Evolutionary conservation across 2,888 invertebrate species (phyloP), one percentile per base, ranked within the genome.

Genomic region (Trichopria drosophilae): DNA sequence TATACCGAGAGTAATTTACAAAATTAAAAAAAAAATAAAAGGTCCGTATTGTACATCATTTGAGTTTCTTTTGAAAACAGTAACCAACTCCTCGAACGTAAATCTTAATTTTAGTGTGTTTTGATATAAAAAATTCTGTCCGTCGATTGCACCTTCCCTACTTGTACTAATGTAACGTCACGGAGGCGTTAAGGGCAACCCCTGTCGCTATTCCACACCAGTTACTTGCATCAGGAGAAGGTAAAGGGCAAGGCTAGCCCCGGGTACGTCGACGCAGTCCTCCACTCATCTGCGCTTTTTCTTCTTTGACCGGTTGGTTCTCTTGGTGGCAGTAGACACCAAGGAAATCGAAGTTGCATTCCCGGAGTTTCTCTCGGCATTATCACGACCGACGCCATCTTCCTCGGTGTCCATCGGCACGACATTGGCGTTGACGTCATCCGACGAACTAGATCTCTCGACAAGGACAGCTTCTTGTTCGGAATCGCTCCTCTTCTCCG

Each of bases 281-380:
- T 75, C 71, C 66, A 75, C 75, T 75, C 75, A 75, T 75, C 75
- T 75, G 51, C 71, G 73, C 60, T 69, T 73, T 67, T 75, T 75
- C 55, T 73, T 75, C 57, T 70, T 74, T 34, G 68, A 71, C 48
- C 70, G 64, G 53, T 58, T 65, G 60, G 61, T 60, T 24, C 46
- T 39, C 59, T 73, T 75, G 29, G 59, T 34, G 46, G 60, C 51
- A 55, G 39, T 49, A 13, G 55, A 36, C 9, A 29, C 35, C 9
- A 39, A 18, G 23, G 36, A 23, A 22, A 39, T 26, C 10, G 37
- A 28, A 4, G 19, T 12, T 16, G 13, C 24, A 3, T 12, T 13
- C 3, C 41, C 26, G 6, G 35, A 29, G 13, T 34, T 48, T 6
- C 50, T 50, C 12, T 51, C 46, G 1, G 13, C n/a, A n/a, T n/a